Base-by-base conservation (phyloP, 2,113 vertebrate genomes). In the Danio rerio region DNA sequence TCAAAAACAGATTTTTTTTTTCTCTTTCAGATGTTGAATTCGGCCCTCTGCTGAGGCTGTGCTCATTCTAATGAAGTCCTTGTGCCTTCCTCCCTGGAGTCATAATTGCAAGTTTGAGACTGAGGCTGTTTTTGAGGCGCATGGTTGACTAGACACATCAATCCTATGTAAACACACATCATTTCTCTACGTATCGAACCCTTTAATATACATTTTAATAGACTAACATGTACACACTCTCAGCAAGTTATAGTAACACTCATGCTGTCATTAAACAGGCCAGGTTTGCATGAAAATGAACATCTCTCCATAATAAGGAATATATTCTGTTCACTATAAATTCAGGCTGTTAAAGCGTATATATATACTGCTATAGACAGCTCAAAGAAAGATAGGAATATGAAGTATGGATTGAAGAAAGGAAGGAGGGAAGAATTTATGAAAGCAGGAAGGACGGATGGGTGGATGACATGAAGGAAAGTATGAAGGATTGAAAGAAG, bases 41-140 rank as follows among this genome's bases (percentile, higher is more conserved):
- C 49, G 52, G 52, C 52, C 59, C 63, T 59, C 53, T 47, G n/a
- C 50, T 18, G 9, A 58, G 50, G 18, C 43, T 75, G 12, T 55
- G 16, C 5, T 55, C 42, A 56, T 55, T 82, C 50, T 68, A 58
- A 76, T 82, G 62, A 83, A 78, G 80, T 75, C 59, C 61, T 65
- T 10, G 71, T 31, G 50, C 18, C 50, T 68, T 55, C 65, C 52
- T 68, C 56, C 47, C 53, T 43, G 45, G 56, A 75, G 70, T 47
- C 49, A 21, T 73, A 65, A 70, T 70, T 50, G 63, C 61, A 20
- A 6, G 62, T 74, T 45, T 75, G 63, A 49, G 2, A 47, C 9
- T 58, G 52, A 52, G 50, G 61, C 18, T 58, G 61, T 49, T 71
- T 40, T 58, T 42, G 12, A 43, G 68, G 42, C 53, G 63, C 40